These are phyloP conservation scores for Ophraella communa DNA, from an alignment of 2,888 invertebrate genomes.

Conservation along the genomic window DNA sequence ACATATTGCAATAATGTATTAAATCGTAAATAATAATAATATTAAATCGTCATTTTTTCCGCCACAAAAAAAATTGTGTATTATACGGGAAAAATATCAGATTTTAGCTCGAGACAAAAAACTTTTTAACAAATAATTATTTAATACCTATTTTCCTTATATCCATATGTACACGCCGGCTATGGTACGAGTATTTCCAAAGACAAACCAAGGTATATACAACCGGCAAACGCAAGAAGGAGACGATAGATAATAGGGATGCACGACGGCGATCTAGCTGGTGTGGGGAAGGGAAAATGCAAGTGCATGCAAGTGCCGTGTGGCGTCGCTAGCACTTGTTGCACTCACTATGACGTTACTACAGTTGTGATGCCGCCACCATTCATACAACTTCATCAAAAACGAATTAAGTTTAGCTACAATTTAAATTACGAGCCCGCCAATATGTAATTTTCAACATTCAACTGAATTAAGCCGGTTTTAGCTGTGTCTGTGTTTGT, in stretches of 20 bases:
- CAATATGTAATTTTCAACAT: conserved; percentile 46
- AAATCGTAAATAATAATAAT: no score
- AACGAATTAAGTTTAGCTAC: conserved; percentile 51
- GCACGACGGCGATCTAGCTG: conserved; percentile 41
- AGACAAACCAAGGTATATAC: conserved; percentile 44
- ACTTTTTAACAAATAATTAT: not conserved
- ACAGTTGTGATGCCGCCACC: conserved; percentile 57
- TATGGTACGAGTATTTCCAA: conserved; percentile 37
- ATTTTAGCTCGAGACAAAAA: no score
- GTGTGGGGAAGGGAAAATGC: conserved; percentile 57
- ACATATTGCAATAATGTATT: no score
- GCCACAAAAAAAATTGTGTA: no score
- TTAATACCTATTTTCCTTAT: not conserved
- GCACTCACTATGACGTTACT: conserved; percentile 60
- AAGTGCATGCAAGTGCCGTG: conserved; percentile 61
- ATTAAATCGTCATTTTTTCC: no score
- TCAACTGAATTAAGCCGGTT: conserved; percentile 46
- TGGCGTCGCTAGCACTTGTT: conserved; percentile 61
- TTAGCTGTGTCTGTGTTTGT: conserved; percentile 29
- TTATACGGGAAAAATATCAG: no score
- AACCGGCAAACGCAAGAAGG: conserved; percentile 42
- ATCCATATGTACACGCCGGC: not conserved
- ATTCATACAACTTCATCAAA: conserved; percentile 49
- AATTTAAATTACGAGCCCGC: conserved; percentile 50
- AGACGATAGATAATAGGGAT: conserved; percentile 52